Conservation (phyloP, 2,888 invertebrate genomes). For the Aporophyla nigra region DNA sequence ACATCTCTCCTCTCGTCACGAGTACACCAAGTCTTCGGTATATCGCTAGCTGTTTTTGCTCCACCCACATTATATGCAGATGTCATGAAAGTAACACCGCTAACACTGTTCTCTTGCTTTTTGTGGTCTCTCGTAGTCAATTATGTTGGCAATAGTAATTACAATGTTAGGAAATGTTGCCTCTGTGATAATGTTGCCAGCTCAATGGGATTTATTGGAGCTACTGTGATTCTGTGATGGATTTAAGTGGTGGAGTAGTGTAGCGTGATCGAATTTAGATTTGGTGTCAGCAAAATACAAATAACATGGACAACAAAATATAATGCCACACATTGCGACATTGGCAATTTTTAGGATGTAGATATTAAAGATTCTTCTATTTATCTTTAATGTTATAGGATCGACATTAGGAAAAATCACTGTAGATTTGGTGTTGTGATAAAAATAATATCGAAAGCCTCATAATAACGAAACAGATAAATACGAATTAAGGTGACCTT, state of each 20-base stretch:
- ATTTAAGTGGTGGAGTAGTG: constrained; percentile 15
- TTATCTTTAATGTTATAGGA: no score
- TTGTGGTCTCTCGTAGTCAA: constrained; percentile 68
- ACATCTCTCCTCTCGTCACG: constrained; percentile 40
- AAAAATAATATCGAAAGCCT: neutral
- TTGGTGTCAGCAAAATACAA: neutral
- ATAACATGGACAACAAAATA: no score
- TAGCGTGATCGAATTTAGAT: neutral
- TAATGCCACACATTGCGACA: no score
- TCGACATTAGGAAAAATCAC: neutral
- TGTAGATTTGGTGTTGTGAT: neutral
- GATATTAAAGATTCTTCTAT: no score
- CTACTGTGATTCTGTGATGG: constrained; percentile 27
- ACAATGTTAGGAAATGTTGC: constrained; percentile 56
- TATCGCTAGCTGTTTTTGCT: constrained; percentile 70
- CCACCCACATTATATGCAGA: constrained; percentile 80
- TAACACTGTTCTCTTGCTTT: constrained; percentile 72
- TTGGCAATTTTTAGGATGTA: no score
- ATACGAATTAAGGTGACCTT: no score
- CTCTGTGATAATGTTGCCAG: constrained; percentile 48
- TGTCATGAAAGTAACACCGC: constrained; percentile 82
- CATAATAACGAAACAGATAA: no score
- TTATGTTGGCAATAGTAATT: constrained; percentile 66
- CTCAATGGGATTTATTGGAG: constrained; percentile 27
- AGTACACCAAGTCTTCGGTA: constrained; percentile 53